phyloP scores from a whole-genome alignment of 2,888 invertebrate genomes.

The Latrodectus elegans region DNA sequence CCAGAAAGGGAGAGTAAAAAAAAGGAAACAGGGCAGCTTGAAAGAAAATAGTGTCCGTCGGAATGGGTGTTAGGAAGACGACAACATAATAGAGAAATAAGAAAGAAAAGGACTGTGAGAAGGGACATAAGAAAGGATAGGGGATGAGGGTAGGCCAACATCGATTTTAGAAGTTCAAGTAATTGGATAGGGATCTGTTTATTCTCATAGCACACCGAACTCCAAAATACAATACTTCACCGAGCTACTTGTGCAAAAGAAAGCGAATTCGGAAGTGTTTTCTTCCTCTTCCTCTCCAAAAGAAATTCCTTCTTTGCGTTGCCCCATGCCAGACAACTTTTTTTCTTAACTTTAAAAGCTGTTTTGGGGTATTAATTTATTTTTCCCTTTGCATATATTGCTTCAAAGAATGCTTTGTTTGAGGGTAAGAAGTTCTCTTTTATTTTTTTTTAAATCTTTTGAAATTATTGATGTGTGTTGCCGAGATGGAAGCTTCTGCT shows the following conservation, averaged over 20 bases:
- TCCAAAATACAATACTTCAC: conserved; percentile 32
- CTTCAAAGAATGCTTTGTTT: not conserved
- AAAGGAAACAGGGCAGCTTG: not conserved
- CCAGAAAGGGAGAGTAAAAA: not conserved
- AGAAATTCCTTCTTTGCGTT: not conserved
- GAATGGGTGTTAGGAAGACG: not conserved
- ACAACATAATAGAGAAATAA: conserved; percentile 20
- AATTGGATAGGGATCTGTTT: conserved; percentile 55
- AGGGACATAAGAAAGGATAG: not conserved
- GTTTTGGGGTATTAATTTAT: not conserved
- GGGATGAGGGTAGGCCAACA: not conserved
- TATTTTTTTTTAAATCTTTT: not conserved
- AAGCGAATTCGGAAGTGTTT: conserved; percentile 12
- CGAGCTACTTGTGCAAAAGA: conserved; percentile 17
- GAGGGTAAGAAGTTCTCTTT: not conserved
- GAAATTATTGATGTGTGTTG: not conserved
- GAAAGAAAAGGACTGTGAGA: conserved; percentile 4
- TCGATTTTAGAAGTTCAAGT: conserved; percentile 50
- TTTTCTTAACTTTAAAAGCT: not conserved
- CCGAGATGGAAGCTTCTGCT: not conserved
- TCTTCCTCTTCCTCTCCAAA: not conserved
- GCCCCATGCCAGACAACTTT: not conserved
- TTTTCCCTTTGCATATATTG: not conserved
- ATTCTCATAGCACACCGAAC: conserved; percentile 21
- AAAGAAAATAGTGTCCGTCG: not conserved